Evolutionary conservation across 2,888 invertebrate species (phyloP).

Genomic region (Caenorhabditis panamensis): DNA sequence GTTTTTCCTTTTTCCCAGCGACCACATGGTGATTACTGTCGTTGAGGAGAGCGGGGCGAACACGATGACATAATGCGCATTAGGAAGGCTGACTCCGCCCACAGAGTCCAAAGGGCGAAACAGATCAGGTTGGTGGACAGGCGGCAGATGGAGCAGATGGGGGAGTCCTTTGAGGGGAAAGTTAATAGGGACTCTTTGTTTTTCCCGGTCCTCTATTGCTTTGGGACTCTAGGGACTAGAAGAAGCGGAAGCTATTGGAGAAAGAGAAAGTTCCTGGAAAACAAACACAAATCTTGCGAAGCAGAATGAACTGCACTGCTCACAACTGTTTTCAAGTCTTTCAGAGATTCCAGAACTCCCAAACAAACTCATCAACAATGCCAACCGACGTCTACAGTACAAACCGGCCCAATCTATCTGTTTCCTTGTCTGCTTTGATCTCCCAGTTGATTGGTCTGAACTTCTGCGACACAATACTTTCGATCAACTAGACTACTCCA

Average conservation of each 20-base stretch:
- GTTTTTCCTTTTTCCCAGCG: too few species aligned
- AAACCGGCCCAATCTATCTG: background rate
- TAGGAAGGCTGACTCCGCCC: slow-evolving; percentile 39
- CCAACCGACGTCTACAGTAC: too few species aligned
- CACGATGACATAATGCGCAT: slow-evolving; percentile 43
- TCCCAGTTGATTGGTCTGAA: background rate
- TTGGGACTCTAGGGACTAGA: too few species aligned
- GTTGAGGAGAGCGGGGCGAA: background rate
- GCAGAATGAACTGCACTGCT: too few species aligned
- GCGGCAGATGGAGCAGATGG: slow-evolving; percentile 20
- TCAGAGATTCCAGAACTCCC: too few species aligned
- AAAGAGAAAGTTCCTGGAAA: too few species aligned
- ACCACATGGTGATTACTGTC: slow-evolving; percentile 15
- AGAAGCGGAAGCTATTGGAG: too few species aligned
- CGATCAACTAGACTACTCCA: slow-evolving; percentile 50
- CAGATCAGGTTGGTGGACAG: slow-evolving; percentile 13
- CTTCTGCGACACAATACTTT: slow-evolving; percentile 6
- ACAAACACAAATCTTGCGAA: too few species aligned
- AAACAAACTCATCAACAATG: too few species aligned
- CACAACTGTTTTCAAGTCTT: too few species aligned
- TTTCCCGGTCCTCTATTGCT: too few species aligned
- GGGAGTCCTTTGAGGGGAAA: slow-evolving; percentile 2
- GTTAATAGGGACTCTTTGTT: too few species aligned
- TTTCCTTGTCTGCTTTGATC: background rate
- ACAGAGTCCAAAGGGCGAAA: slow-evolving; percentile 53